Evolutionary conservation across 1,140 invertebrate species (phyloP).

Genomic region (Leptestheria dahalacensis): DNA sequence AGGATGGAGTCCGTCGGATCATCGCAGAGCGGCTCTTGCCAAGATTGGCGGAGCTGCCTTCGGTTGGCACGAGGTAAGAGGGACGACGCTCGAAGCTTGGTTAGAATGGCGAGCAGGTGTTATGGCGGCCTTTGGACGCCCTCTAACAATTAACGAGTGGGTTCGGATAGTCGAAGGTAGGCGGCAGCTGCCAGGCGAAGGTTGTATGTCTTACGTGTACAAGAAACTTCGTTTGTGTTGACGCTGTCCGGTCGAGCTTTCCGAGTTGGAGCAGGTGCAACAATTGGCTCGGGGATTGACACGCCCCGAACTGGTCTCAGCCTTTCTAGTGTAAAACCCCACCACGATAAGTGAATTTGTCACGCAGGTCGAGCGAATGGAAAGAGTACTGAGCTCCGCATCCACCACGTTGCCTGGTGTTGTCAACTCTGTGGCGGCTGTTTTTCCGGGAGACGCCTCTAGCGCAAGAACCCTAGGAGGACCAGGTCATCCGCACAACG

Average conservation of each 20-base stretch:
- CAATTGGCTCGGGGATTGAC: not conserved
- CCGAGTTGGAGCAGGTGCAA: not conserved
- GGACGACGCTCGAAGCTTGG: not conserved
- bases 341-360: slow-evolving; percentile 1
- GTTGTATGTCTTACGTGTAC: not conserved
- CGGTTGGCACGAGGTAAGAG: not conserved
- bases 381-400: not conserved
- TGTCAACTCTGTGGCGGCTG: not conserved
- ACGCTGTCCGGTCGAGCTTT: not conserved
- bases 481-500: not conserved
- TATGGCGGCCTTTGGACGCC: not conserved
- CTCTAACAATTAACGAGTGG: slow-evolving; percentile 6
- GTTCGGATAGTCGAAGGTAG: not conserved
- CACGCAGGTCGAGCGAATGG: not conserved
- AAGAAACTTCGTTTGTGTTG: not conserved
- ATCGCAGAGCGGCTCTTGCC: not conserved
- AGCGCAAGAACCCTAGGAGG: not conserved
- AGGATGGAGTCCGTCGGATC: not conserved
- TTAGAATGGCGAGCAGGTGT: not conserved
- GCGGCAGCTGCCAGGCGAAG: not conserved
- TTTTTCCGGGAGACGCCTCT: not conserved
- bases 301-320: slow-evolving; percentile 1
- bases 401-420: not conserved
- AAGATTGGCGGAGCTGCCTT: slow-evolving; percentile 2
- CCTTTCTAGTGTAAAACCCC: not conserved